Conservation (phyloP, 2,888 invertebrate species). For the Agrochola litura region DNA sequence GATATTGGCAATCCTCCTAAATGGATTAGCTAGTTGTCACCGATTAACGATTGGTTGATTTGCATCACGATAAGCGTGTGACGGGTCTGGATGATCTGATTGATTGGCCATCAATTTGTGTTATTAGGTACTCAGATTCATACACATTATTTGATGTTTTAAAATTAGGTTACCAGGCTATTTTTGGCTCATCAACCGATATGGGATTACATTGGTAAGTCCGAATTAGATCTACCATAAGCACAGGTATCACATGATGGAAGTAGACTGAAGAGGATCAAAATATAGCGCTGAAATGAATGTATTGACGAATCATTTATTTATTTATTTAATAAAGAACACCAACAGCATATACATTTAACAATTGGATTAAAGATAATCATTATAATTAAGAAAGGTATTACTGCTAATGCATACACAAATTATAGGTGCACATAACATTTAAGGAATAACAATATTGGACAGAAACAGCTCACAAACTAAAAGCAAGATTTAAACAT, state of each 20-base stretch:
- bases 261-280: background rate
- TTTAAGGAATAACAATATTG: too few species aligned
- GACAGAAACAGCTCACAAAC: too few species aligned
- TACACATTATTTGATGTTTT: background rate
- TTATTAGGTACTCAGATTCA: background rate
- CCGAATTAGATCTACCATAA: background rate
- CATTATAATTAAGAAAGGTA: too few species aligned
- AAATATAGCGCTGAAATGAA: background rate
- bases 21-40: constrained; percentile 52
- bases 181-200: background rate
- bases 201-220: background rate
- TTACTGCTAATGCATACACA: too few species aligned
- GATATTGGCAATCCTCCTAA: constrained; percentile 57
- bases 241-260: background rate
- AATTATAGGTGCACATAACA: too few species aligned
- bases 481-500: too few species aligned
- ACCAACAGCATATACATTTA: too few species aligned
- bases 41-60: constrained; percentile 52
- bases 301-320: too few species aligned
- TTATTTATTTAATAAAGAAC: too few species aligned
- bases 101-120: constrained; percentile 7
- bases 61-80: constrained; percentile 48
- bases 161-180: background rate
- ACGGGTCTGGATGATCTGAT: constrained; percentile 30
- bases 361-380: too few species aligned